phyloP scores from a whole-genome alignment of 2,113 vertebrate species.

The Montifringilla adamsi region DNA sequence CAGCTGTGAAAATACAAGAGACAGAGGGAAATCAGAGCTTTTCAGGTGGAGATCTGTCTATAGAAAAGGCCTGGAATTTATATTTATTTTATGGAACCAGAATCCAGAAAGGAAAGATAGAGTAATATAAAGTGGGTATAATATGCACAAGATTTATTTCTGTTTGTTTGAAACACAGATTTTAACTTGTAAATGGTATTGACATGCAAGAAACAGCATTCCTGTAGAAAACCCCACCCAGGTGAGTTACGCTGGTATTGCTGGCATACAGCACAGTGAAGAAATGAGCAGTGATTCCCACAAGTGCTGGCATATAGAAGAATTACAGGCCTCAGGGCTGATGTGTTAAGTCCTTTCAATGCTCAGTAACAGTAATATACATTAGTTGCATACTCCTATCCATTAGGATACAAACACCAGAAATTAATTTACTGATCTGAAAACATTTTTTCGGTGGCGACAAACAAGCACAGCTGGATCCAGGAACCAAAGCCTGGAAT shows the following conservation, averaged over 20 bases:
- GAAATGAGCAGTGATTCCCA: background rate
- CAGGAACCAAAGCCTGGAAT: background rate
- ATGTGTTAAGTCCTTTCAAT: background rate
- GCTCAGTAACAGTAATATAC: background rate
- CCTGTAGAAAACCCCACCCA: background rate
- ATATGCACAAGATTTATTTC: background rate
- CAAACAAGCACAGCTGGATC: background rate
- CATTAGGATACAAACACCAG: slow-evolving; percentile 12
- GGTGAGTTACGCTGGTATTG: background rate
- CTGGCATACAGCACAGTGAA: background rate
- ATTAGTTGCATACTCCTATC: background rate
- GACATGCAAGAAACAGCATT: background rate
- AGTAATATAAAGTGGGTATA: background rate
- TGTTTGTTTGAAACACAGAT: background rate
- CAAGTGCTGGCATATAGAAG: background rate
- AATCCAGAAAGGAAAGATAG: background rate
- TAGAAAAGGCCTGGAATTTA: background rate
- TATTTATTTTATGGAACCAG: background rate
- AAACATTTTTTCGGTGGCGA: slow-evolving; percentile 1
- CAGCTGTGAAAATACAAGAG: background rate
- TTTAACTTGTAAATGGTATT: background rate
- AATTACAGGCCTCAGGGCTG: background rate
- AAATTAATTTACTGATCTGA: slow-evolving; percentile 8
- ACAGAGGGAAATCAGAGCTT: background rate
- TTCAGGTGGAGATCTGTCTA: background rate